Conservation (phyloP, 1,140 invertebrate species). For the Drosophila leontia region DNA sequence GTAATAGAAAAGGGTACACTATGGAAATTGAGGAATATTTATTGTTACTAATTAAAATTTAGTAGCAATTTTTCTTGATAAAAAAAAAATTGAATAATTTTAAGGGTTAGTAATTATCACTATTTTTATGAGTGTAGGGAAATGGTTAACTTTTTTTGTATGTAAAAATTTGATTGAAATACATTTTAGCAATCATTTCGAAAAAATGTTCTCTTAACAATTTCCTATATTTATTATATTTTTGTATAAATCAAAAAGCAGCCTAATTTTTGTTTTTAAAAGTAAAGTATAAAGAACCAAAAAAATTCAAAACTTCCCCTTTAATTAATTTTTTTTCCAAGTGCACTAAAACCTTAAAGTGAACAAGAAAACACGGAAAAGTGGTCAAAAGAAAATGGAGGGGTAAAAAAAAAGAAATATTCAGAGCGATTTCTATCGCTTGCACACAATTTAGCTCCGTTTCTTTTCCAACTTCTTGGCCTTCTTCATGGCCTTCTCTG, state of each 20-base stretch:
- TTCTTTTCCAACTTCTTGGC: conserved; percentile 37
- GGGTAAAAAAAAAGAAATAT: conserved; percentile 9
- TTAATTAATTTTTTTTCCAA: background rate
- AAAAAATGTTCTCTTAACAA: no score
- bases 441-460: conserved; percentile 51
- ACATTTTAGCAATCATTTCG: no score
- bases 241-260: no score
- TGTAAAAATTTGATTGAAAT: no score
- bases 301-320: background rate
- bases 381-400: conserved; percentile 27
- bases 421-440: conserved; percentile 42
- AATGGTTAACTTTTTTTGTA: no score
- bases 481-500: conserved; percentile 22
- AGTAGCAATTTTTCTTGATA: no score
- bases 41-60: background rate
- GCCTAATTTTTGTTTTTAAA: no score
- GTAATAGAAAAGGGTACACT: conserved; percentile 5
- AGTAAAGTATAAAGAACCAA: no score
- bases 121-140: no score
- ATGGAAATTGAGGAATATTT: background rate
- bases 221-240: no score
- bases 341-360: conserved; percentile 1
- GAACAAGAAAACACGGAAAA: conserved; percentile 30
- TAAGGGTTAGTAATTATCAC: no score
- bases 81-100: no score